Base-by-base conservation (phyloP, 2,113 vertebrate genomes). In the Pterocles gutturalis region DNA sequence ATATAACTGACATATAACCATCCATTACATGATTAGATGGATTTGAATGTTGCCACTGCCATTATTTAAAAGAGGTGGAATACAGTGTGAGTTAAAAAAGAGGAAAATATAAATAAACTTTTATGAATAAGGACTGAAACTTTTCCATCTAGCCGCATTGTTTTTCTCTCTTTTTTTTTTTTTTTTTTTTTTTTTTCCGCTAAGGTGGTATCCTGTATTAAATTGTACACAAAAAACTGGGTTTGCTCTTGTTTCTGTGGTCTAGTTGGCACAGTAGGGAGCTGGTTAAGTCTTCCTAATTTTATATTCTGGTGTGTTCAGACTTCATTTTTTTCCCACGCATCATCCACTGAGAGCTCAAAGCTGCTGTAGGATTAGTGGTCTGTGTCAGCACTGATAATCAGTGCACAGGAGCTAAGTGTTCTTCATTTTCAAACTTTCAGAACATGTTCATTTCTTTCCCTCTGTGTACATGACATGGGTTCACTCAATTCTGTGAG, bases 121-220 rank as follows among this genome's bases (percentile, higher is more conserved):
- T 78, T 33, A 75, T 26, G 38, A 70, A 24, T 13, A 72, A 85
- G 7, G 2, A 61, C 4, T 36, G 7, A 34, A 6, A 57, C 4
- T 64, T 25, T 53, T 46, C 3, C 51, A 64, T 24, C 10, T 71
- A 71, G 9, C 5, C 0, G 2, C 1, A 15, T 2, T 26, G 4
- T 3, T 29, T 53, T 62, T 36, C 5, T 49, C 4, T 49, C 3
- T 12, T 24, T 33, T 20, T 16, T 11, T 41, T 72, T 29, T 36
- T 19, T 16, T 24, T 46, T 31, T 34, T 19, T 31, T 45, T 46
- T 60, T n/a, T 45, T 33, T 13, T 1, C n/a, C n/a, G n/a, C 9
- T 61, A 28, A 33, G 4, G 2, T 36, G 4, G 7, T 69, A 73
- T 17, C 5, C 14, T 65, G 13, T 53, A 25, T 51, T 53, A 22